phyloP scores from a whole-genome alignment of 2,888 invertebrate species.

The Drosophila mercatorum region DNA sequence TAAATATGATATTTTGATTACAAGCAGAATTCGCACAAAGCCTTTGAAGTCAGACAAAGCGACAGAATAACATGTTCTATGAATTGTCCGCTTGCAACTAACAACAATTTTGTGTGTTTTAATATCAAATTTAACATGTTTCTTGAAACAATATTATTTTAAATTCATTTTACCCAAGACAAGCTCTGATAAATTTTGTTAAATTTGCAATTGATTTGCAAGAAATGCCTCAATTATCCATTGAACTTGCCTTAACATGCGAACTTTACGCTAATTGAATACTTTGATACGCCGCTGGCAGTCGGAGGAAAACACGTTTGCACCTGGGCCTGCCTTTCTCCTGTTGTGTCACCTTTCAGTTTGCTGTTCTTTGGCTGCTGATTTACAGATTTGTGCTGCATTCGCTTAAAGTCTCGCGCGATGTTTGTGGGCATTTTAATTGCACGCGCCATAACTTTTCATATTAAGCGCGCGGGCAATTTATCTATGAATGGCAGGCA shows the following conservation, averaged over 20 bases:
- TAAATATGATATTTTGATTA: background rate
- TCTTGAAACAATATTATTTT: background rate
- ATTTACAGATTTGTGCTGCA: slow-evolving; percentile 6
- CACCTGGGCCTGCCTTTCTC: background rate
- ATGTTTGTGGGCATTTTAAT: slow-evolving; percentile 52
- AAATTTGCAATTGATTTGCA: background rate
- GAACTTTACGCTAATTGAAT: background rate
- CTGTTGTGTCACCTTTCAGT: background rate
- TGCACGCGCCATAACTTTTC: slow-evolving; percentile 66
- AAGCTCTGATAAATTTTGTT: background rate
- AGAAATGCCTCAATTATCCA: background rate
- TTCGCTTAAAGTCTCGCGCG: slow-evolving; percentile 22
- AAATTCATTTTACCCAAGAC: too few relatives aligned
- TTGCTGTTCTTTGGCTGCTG: slow-evolving; percentile 2
- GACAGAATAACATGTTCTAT: background rate
- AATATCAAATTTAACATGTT: background rate
- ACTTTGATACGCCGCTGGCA: background rate
- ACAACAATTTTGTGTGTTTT: background rate
- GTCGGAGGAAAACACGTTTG: background rate
- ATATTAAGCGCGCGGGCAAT: slow-evolving; percentile 69
- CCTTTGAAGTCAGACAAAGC: background rate
- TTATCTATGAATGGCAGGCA: slow-evolving; percentile 71
- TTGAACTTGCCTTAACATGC: background rate
- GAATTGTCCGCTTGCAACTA: background rate
- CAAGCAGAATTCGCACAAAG: background rate